Base-by-base conservation (phyloP, 2,888 invertebrate genomes). In the Athripsodes cinereus region DNA sequence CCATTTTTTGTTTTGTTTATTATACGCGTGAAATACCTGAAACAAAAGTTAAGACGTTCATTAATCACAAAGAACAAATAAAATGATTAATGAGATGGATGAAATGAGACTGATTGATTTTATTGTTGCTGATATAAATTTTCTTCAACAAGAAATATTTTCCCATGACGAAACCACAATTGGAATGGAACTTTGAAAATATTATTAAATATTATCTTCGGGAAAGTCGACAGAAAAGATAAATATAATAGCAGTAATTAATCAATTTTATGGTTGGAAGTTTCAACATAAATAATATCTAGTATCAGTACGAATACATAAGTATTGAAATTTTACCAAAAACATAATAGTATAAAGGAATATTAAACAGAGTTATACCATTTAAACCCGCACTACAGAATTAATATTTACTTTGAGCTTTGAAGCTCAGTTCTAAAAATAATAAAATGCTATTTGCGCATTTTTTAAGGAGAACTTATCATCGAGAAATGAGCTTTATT, bases 1-100 rank as follows among this genome's bases (percentile, higher is more conserved):
- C 80, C 82, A 82, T 82, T 61, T 3, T 26, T 26, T 6, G 5
- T 26, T 6, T 26, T 26, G 26, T 26, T 26, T 26, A 26, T 26
- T 10, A 3, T 10, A 40, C 40, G n/a, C n/a, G n/a, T 16, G 40
- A 16, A 8, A 3, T 16, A 40, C 40, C 40, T 40, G 16, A 40
- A 40, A 40, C 40, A 40, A 40, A 31, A 40, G 40, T n/a, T n/a
- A 40, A 40, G 16, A 40, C 16, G 13, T 40, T 40, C 8, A 13
- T 40, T 40, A 40, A 40, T n/a, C 5, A 40, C 5, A 13, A 13
- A n/a, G 40, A 40, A 40, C 5, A 40, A 13, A 40, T 13, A 40
- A 40, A 40, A 40, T 40, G 40, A 40, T 40, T 40, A 40, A 40
- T 40, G 40, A 13, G 13, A n/a, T n/a, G 40, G 40, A 26, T 26